Evolutionary conservation across 2,797 vertebrate genomes (phyloP).

Genomic region (Oreochromis grahami): DNA sequence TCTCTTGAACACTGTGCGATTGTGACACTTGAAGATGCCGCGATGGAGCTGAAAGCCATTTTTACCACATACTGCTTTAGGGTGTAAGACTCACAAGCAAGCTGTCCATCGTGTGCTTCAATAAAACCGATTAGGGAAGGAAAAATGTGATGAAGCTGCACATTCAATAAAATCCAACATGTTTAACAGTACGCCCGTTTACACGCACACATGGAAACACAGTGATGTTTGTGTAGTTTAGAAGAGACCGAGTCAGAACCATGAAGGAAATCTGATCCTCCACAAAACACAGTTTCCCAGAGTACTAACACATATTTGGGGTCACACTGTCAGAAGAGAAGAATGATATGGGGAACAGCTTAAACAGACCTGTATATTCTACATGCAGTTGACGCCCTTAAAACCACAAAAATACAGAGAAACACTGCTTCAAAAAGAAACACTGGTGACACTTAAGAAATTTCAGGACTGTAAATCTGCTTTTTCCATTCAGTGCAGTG

Average conservation of each 20-base stretch:
- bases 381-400: rapidly evolving
- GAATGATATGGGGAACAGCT: rapidly evolving
- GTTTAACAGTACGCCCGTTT: not conserved
- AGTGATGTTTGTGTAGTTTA: not conserved
- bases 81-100: not conserved
- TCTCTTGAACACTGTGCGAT: rapidly evolving
- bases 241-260: not conserved
- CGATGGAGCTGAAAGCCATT: rapidly evolving
- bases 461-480: rapidly evolving
- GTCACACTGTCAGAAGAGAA: not conserved
- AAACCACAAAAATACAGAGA: not conserved
- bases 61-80: not conserved
- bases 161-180: not conserved
- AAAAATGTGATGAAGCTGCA: not conserved
- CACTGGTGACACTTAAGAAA: not conserved
- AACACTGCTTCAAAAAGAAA: not conserved
- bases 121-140: rapidly evolving
- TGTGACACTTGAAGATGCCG: not conserved
- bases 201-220: rapidly evolving
- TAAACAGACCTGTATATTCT: rapidly evolving
- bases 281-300: not conserved
- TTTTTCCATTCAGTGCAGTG: not conserved
- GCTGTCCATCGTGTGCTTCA: not conserved
- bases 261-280: not conserved
- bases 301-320: rapidly evolving